Conservation (phyloP, 35 echinoderm and acorn worm species). For the Patiria miniata region DNA sequence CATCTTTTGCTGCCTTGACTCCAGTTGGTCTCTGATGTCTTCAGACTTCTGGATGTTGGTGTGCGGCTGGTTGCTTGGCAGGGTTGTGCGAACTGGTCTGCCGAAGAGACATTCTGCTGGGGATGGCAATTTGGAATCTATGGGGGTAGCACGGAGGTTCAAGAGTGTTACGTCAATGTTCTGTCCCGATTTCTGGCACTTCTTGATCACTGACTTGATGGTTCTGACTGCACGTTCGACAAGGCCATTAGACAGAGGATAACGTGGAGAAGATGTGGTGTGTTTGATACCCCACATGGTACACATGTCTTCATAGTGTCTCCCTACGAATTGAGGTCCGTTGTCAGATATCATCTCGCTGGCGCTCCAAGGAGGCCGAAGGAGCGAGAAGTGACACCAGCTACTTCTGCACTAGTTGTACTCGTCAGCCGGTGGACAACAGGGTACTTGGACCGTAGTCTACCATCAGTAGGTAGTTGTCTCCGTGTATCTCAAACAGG, state of each 20-base stretch:
- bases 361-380: slow-evolving; percentile 37
- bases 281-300: slow-evolving; percentile 48
- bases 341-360: slow-evolving; percentile 56
- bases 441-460: slow-evolving; percentile 53
- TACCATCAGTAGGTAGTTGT: slow-evolving; percentile 31
- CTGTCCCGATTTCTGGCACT: slow-evolving; percentile 17
- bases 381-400: not conserved
- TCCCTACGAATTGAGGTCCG: slow-evolving; percentile 29
- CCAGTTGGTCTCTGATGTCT: not conserved
- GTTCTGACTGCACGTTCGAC: slow-evolving; percentile 51
- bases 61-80: slow-evolving; percentile 28
- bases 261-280: slow-evolving; percentile 45
- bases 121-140: slow-evolving; percentile 37
- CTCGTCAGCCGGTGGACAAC: slow-evolving; percentile 20
- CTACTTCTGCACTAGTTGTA: slow-evolving; percentile 20
- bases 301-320: slow-evolving; percentile 32
- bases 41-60: not conserved
- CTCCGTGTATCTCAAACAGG: not conserved
- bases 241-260: slow-evolving; percentile 55
- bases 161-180: slow-evolving; percentile 36
- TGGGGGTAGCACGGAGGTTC: slow-evolving; percentile 20
- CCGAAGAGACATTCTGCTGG: slow-evolving; percentile 54
- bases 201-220: slow-evolving; percentile 44
- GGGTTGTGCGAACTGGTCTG: slow-evolving; percentile 18
- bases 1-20: not conserved